Percentiles rank a stretch among this genome's conserved stretches.
These are phyloP conservation scores for Leucoraja erinaceus DNA, from an alignment of 2,113 vertebrate species.

Conservation along the genomic window DNA sequence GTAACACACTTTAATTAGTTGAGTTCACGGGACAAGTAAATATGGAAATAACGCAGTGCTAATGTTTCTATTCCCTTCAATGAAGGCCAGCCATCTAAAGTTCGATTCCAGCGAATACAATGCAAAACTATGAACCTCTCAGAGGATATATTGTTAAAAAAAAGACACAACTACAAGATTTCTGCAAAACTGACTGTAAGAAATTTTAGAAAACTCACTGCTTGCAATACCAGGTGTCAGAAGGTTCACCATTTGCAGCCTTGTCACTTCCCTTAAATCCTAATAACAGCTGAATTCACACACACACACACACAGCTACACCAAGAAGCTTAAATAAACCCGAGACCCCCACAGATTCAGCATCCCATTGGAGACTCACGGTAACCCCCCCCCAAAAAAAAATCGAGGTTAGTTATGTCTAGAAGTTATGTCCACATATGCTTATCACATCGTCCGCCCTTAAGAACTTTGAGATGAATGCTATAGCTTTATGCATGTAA, in stretches of 20 bases:
- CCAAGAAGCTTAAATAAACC: constrained; percentile 44
- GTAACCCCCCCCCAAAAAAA: background rate
- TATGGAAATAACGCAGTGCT: background rate
- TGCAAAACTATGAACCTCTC: constrained; percentile 43
- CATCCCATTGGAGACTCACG: constrained; percentile 39
- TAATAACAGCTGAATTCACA: constrained; percentile 76
- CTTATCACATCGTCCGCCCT: background rate
- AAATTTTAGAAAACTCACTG: constrained; percentile 49
- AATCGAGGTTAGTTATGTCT: background rate
- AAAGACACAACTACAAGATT: constrained; percentile 47
- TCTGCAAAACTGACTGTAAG: background rate
- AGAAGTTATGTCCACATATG: background rate
- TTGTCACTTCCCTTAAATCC: constrained; percentile 63
- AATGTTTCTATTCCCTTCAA: background rate
- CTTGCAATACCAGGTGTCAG: constrained; percentile 65
- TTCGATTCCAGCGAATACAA: background rate
- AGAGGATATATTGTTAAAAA: constrained; percentile 51
- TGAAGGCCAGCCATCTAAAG: background rate
- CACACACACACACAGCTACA: constrained; percentile 45
- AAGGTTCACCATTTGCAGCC: constrained; percentile 57
- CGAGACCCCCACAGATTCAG: constrained; percentile 42
- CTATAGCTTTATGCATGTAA: background rate
- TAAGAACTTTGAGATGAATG: background rate
- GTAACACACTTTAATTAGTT: background rate
- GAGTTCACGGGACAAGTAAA: background rate